Evolutionary conservation across 64 coral and sea anemone species (phyloP).

Genomic region (Montipora capricornis): DNA sequence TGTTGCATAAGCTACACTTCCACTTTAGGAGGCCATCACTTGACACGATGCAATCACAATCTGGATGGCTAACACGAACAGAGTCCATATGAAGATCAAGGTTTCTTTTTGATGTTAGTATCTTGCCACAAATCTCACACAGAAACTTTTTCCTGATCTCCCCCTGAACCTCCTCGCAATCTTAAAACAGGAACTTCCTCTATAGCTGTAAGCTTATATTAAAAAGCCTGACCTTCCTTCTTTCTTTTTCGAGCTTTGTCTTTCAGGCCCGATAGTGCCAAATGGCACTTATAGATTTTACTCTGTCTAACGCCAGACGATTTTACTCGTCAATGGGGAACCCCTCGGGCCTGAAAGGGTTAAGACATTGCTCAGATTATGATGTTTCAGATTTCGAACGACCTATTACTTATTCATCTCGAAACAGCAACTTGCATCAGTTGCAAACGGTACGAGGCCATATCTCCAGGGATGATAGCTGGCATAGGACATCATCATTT

Average conservation of each 20-base stretch:
- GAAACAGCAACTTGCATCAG: conserved; percentile 3
- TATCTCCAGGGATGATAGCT: not conserved
- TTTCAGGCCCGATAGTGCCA: too few relatives aligned
- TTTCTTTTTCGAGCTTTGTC: not conserved
- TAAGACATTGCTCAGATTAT: conserved; percentile 32
- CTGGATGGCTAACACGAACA: not conserved
- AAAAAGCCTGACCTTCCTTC: too few relatives aligned
- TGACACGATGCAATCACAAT: not conserved
- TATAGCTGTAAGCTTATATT: too few relatives aligned
- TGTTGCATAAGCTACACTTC: conserved; percentile 16
- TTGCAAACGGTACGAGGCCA: not conserved
- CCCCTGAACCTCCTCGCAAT: conserved; percentile 16
- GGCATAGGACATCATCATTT: not conserved
- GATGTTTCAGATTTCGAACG: conserved; percentile 8
- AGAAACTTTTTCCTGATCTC: conserved; percentile 31
- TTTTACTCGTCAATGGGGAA: too few relatives aligned
- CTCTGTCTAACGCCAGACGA: too few relatives aligned
- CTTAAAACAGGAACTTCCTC: not conserved
- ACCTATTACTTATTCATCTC: not conserved
- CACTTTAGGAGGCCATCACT: conserved; percentile 1
- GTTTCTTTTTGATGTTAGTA: conserved; percentile 7
- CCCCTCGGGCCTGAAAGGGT: too few relatives aligned
- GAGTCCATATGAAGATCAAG: conserved; percentile 7
- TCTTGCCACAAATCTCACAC: conserved; percentile 25
- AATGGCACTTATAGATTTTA: too few relatives aligned